Evolutionary conservation across 2,888 invertebrate species (phyloP).

Genomic region (Lordiphosa andalusiaca): DNA sequence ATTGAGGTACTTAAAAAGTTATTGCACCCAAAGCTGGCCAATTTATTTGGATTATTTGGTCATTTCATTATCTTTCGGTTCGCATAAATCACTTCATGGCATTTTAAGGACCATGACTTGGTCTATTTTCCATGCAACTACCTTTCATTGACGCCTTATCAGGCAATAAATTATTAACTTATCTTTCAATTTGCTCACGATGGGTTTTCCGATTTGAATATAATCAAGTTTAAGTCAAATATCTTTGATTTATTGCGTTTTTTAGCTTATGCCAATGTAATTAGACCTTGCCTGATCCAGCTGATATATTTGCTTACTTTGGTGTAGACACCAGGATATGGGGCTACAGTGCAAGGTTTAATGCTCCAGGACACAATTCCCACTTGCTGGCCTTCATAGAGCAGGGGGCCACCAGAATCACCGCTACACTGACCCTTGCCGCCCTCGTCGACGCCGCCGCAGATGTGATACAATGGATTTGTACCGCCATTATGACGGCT

Average conservation of each 20-base stretch:
- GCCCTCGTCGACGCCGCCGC: constrained; percentile 77
- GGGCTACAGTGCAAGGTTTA: constrained; percentile 79
- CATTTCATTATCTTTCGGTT: too few relatives aligned
- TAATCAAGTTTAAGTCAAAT: constrained; percentile 2
- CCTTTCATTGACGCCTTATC: too few relatives aligned
- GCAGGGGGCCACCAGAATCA: constrained; percentile 77
- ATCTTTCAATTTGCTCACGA: not conserved
- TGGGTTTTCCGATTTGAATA: not conserved
- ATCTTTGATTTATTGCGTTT: constrained; percentile 22
- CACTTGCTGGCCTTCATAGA: constrained; percentile 71
- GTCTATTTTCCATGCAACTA: too few relatives aligned
- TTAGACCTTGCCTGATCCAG: constrained; percentile 69
- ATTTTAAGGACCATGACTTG: too few relatives aligned
- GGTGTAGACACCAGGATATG: constrained; percentile 80
- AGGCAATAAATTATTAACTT: too few relatives aligned
- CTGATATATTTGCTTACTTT: constrained; percentile 77
- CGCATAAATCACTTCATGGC: too few relatives aligned
- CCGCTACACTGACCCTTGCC: constrained; percentile 78
- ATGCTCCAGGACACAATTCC: constrained; percentile 81
- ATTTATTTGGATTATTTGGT: too few relatives aligned
- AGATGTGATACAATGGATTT: constrained; percentile 76
- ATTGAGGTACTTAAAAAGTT: too few relatives aligned
- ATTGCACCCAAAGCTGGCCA: too few relatives aligned
- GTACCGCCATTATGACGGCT: constrained; percentile 63
- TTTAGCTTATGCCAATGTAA: constrained; percentile 47